Base-by-base conservation (phyloP, 2,888 invertebrate genomes). In the Lypha dubia region DNA sequence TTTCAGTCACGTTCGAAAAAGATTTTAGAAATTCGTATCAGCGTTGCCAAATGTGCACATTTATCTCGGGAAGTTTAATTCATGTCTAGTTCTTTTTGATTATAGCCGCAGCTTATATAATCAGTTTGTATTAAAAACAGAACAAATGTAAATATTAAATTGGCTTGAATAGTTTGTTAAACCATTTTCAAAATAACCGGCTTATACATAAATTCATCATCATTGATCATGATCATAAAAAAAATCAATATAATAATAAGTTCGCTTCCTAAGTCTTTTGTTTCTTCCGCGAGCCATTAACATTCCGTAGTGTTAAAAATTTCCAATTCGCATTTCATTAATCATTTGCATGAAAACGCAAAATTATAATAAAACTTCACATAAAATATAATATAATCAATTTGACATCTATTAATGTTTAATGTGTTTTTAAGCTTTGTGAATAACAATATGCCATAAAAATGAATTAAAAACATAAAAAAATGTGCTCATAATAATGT, bases 361-460 rank as follows among this genome's bases (percentile, higher is more conserved):
- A 24, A 13, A 11, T 4, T 11, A 6, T 32, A 35, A 2, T 6
- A 32, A 65, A 32, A 24, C 51, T 53, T 35, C 20, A 35, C 22
- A 75, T 24, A 62, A 68, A 41, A 53, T 41, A 56, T 28, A 74
- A 46, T 35, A 46, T 46, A 80, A 76, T 81, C 51, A 77, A 56
- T 73, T 81, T 77, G 73, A 80, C 70, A 76, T 60, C 79, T 79
- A 76, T 84, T 84, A 84, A 73, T 17, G 41, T 53, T 77, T 73
- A 53, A 68, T 84, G 46, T 80, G 53, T 51, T 84, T 53, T 53
- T 41, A 65, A 60, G 41, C 38, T 58, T 65, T 62, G 46, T 32
- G 17, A 49, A 56, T 65, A 17, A 17, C 9, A 46, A 38, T 3
- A 60, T 38, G 20, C 20, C 11, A 20, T 11, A 11, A 20, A 49